phyloP scores from a whole-genome alignment of 2,797 vertebrate genomes.

The Simalia tracyae region DNA sequence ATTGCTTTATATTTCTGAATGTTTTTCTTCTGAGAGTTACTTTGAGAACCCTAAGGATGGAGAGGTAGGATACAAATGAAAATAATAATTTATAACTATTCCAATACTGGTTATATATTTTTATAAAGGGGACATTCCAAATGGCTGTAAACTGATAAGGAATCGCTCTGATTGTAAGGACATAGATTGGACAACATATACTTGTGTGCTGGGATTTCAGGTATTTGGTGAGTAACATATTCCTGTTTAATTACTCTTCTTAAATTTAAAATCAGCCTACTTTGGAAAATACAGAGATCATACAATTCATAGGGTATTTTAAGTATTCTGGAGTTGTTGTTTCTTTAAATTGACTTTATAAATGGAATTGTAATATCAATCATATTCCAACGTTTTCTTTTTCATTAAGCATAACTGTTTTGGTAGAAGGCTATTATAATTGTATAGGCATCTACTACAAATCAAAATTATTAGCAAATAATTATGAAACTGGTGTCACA shows the following conservation, averaged over 20 bases:
- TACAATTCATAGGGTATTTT: not conserved
- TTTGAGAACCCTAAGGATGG: not conserved
- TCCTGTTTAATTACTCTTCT: slow-evolving; percentile 8
- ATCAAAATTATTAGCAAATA: not conserved
- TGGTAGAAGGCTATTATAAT: too few species aligned
- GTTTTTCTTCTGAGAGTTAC: not conserved
- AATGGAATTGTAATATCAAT: not conserved
- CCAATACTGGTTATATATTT: not conserved
- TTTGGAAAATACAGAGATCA: not conserved
- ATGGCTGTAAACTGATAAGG: slow-evolving; percentile 91
- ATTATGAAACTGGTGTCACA: not conserved
- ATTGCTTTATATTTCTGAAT: not conserved
- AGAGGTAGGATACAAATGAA: not conserved
- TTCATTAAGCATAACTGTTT: not conserved
- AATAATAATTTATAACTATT: not conserved
- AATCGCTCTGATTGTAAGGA: slow-evolving; percentile 98
- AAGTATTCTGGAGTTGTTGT: not conserved
- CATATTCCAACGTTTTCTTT: not conserved
- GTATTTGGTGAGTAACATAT: slow-evolving; percentile 86
- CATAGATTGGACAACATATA: slow-evolving; percentile 94
- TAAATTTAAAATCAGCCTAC: not conserved
- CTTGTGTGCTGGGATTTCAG: slow-evolving; percentile 96
- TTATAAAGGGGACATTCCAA: slow-evolving; percentile 90
- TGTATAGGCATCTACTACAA: not conserved
- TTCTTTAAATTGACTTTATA: not conserved